Conservation (phyloP, 2,797 vertebrate species). For the Oceanodroma leucorhoa region DNA sequence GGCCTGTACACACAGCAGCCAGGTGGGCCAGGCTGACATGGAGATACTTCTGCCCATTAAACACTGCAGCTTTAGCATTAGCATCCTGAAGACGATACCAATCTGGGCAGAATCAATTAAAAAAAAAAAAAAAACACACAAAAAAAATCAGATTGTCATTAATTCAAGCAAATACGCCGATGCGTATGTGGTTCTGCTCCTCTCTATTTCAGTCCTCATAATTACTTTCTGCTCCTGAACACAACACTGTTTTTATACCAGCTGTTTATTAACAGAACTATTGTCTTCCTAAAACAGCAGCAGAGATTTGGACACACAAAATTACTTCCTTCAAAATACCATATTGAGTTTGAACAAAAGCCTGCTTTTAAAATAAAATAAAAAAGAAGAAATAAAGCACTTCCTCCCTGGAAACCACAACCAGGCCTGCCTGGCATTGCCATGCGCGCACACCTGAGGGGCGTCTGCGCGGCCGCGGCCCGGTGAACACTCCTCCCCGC, state of each 20-base stretch:
- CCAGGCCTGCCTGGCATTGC: not conserved
- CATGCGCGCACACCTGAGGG: rapidly evolving
- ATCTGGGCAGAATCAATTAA: not conserved
- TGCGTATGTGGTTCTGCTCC: rapidly evolving
- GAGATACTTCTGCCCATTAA: not conserved
- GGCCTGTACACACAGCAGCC: not conserved
- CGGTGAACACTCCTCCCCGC: rapidly evolving
- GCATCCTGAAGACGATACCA: not conserved
- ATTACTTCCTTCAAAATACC: not conserved
- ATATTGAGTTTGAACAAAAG: not conserved
- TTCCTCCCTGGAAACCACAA: not conserved
- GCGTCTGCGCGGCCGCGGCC: not conserved
- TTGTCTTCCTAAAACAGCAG: not conserved
- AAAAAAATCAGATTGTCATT: not conserved
- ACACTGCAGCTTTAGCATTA: not conserved
- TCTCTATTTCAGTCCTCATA: not conserved
- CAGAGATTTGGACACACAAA: not conserved
- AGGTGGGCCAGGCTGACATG: not conserved
- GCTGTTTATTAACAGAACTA: not conserved
- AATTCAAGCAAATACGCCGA: not conserved
- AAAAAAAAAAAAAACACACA: not conserved
- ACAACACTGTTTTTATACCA: not conserved
- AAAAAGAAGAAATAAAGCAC: not conserved
- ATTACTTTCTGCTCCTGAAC: not conserved
- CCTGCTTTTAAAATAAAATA: not conserved